Percentiles rank a stretch among this genome's conserved stretches.
Conservation (phyloP, 2,113 vertebrate genomes). For the Laticauda laticaudata region DNA sequence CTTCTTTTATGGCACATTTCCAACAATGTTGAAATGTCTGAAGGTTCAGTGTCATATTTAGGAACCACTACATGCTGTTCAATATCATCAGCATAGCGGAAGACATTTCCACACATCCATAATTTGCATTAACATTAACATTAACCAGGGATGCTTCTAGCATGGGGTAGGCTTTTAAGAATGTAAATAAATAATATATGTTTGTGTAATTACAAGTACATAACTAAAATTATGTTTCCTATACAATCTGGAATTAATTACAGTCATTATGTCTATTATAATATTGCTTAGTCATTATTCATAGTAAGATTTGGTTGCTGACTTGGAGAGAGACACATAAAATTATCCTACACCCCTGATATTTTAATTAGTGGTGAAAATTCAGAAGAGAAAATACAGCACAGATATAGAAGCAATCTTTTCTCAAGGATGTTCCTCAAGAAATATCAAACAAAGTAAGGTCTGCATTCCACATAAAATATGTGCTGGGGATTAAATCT, state of each 20-base stretch:
- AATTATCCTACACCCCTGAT: not conserved
- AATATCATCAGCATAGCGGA: not conserved
- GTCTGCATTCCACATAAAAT: not conserved
- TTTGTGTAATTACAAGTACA: not conserved
- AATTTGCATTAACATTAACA: not conserved
- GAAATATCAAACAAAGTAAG: not conserved
- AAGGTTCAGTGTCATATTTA: slow-evolving; percentile 6
- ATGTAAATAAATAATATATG: not conserved
- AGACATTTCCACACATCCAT: not conserved
- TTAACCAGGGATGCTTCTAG: not conserved
- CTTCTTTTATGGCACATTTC: not conserved
- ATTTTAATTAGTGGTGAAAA: not conserved
- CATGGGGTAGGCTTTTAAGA: not conserved
- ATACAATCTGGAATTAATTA: not conserved
- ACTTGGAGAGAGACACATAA: not conserved
- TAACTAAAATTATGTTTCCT: not conserved
- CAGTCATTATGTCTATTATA: not conserved
- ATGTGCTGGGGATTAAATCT: not conserved
- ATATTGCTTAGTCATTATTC: not conserved
- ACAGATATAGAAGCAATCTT: not conserved
- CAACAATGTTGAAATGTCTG: not conserved
- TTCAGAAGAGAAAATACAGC: not conserved
- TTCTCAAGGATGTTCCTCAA: not conserved
- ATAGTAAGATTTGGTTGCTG: not conserved
- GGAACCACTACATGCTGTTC: not conserved